Base-by-base conservation (phyloP, 2,113 vertebrate genomes). In the Callospermophilus lateralis region DNA sequence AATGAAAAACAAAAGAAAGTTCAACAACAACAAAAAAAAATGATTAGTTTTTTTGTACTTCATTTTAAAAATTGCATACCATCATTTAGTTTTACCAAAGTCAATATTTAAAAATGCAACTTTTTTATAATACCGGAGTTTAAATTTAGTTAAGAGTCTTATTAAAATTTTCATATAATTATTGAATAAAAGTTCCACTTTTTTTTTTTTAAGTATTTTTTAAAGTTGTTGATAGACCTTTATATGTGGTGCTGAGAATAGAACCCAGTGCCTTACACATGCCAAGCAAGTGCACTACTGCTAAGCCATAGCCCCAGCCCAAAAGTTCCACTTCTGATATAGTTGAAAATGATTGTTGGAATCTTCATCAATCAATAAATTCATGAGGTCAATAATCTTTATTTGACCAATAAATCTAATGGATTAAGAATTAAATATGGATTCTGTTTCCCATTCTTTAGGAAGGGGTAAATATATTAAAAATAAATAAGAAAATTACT, bases 1-100 rank as follows among this genome's bases (percentile, higher is more conserved):
- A 98, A 91, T 97, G 80, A 93, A 94, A 85, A 26, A 85, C 84
- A 91, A 93, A 94, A 51, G 8, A 4, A 93, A 80, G 30, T 93
- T 97, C 9, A 96, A 91, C 5, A 58, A 70, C 15, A 34, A 68
- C 15, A 68, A 65, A 67, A 61, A 95, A 51, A 92, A 61, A 72
- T 37, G 9, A 39, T 96, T 70, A 72, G 5, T 55, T 91, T 77
- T 73, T 95, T 19, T 5, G 12, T 63, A 91, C 73, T 84, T 80
- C 65, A 74, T 86, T 92, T 67, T 28, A 89, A 95, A 94, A 94
- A 81, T 2, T 37, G 58, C 8, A 58, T 7, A 92, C 42, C 45
- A 37, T 79, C 45, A n/a, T 78, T 92, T 85, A 90, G 74, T 20
- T 45, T 93, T 83, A 79, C 6, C 95, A 94, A 92, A 96, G 32